A percentile compares a stretch with the other conserved stretches of the same genome.
These are phyloP conservation scores for Pseudomyrmex concolor DNA, from an alignment of 1,140 invertebrate genomes.

Conservation along the genomic window DNA sequence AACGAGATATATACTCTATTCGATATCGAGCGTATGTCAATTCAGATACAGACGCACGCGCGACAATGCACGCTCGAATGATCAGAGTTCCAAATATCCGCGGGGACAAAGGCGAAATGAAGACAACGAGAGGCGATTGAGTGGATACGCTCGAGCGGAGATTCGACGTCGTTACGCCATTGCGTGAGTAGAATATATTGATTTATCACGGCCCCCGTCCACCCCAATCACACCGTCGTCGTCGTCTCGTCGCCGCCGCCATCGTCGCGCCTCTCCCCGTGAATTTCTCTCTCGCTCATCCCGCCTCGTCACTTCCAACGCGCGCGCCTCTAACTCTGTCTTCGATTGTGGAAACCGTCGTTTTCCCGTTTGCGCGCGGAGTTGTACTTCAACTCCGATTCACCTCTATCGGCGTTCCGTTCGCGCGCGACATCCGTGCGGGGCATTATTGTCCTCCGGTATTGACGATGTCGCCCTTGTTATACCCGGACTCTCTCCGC, in stretches of 20 bases:
- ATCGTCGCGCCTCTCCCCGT: slow-evolving; percentile 14
- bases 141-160: slow-evolving; percentile 63
- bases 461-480: slow-evolving; percentile 55
- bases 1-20: background rate
- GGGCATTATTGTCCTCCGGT: slow-evolving; percentile 49
- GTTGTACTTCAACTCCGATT: slow-evolving; percentile 53
- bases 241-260: too few species aligned
- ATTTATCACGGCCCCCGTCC: slow-evolving; percentile 76
- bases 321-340: slow-evolving; percentile 20
- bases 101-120: slow-evolving; percentile 25
- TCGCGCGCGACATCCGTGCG: slow-evolving; percentile 33
- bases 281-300: slow-evolving; percentile 23
- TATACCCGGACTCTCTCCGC: slow-evolving; percentile 32
- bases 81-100: slow-evolving; percentile 18
- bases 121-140: slow-evolving; percentile 30
- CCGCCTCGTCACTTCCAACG: slow-evolving; percentile 44
- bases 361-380: slow-evolving; percentile 1
- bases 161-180: slow-evolving; percentile 79
- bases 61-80: slow-evolving; percentile 14
- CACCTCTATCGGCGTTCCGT: slow-evolving; percentile 45
- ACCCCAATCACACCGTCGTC: slow-evolving; percentile 42
- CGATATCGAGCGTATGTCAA: slow-evolving; percentile 21
- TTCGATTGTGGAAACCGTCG: slow-evolving; percentile 50
- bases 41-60: slow-evolving; percentile 1
- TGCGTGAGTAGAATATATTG: slow-evolving; percentile 83